Conservation (phyloP, 2,113 vertebrate species). For the Alosa alosa region DNA sequence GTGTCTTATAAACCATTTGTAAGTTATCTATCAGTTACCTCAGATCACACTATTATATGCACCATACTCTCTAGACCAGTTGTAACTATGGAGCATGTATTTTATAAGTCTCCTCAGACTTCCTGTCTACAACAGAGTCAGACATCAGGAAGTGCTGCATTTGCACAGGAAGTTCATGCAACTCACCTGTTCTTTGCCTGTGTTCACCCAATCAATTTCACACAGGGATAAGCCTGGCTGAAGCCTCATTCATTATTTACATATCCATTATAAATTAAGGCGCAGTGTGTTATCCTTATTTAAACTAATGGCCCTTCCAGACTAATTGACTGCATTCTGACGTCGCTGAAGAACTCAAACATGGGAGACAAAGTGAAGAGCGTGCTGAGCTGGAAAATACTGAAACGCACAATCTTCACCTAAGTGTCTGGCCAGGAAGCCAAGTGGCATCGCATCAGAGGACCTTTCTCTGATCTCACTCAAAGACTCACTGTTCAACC, state of each 20-base stretch:
- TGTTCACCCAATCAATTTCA: conserved; percentile 53
- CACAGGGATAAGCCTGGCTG: conserved; percentile 38
- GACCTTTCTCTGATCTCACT: no score
- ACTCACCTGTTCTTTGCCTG: conserved; percentile 49
- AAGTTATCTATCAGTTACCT: no score
- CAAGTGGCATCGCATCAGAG: no score
- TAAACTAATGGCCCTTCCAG: conserved; percentile 59
- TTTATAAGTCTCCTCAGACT: background rate
- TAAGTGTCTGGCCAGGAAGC: no score
- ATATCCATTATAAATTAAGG: conserved; percentile 48
- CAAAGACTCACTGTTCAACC: no score
- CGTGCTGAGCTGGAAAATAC: background rate
- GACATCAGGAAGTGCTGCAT: conserved; percentile 4
- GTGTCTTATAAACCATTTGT: no score
- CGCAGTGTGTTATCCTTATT: conserved; percentile 58
- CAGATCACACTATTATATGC: background rate
- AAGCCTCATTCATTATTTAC: conserved; percentile 61
- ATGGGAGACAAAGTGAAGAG: conserved; percentile 24
- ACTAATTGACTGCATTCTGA: conserved; percentile 52
- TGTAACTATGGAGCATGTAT: background rate
- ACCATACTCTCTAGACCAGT: background rate
- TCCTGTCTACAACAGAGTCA: background rate
- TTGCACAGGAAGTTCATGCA: conserved; percentile 30
- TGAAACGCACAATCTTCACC: no score
- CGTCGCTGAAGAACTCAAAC: conserved; percentile 45